phyloP scores from a whole-genome alignment of 1,140 invertebrate genomes.

The Elymnias hypermnestra region DNA sequence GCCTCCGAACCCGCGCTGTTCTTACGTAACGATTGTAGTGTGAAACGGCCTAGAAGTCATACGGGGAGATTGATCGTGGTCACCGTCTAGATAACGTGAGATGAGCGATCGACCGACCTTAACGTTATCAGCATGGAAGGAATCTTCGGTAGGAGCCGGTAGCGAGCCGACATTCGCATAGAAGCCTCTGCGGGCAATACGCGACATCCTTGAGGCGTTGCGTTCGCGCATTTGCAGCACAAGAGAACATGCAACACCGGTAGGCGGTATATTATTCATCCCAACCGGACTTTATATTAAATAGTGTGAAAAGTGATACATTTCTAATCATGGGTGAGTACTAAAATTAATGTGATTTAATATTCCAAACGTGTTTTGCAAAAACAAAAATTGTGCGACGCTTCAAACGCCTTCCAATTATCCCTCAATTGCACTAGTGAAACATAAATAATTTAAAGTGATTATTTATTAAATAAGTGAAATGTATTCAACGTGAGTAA shows the following conservation, averaged over 20 bases:
- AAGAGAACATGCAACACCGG: constrained; percentile 56
- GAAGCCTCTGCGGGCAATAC: constrained; percentile 62
- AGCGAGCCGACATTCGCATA: constrained; percentile 56
- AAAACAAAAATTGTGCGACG: too few species aligned
- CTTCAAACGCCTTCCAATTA: too few species aligned
- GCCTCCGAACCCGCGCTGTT: constrained; percentile 17
- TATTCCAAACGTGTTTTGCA: too few species aligned
- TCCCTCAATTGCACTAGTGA: too few species aligned
- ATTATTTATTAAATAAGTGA: too few species aligned
- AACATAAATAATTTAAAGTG: too few species aligned
- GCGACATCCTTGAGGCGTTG: constrained; percentile 56
- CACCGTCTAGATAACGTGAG: constrained; percentile 62
- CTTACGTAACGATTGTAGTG: constrained; percentile 28
- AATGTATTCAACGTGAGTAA: too few species aligned
- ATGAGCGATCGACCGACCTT: constrained; percentile 64
- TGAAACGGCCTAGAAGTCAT: constrained; percentile 29
- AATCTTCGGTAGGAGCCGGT: constrained; percentile 49
- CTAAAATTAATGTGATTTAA: not conserved
- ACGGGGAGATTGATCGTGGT: constrained; percentile 58
- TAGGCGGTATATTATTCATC: constrained; percentile 46
- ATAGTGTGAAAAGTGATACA: constrained; percentile 57
- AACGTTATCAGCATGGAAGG: constrained; percentile 63
- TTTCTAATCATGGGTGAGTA: constrained; percentile 57
- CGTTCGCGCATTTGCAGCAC: constrained; percentile 39
- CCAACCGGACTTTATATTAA: constrained; percentile 35